Percentiles rank a stretch among this genome's conserved stretches.
Conservation (phyloP, 2,113 vertebrate genomes). For the Phodopus roborovskii region DNA sequence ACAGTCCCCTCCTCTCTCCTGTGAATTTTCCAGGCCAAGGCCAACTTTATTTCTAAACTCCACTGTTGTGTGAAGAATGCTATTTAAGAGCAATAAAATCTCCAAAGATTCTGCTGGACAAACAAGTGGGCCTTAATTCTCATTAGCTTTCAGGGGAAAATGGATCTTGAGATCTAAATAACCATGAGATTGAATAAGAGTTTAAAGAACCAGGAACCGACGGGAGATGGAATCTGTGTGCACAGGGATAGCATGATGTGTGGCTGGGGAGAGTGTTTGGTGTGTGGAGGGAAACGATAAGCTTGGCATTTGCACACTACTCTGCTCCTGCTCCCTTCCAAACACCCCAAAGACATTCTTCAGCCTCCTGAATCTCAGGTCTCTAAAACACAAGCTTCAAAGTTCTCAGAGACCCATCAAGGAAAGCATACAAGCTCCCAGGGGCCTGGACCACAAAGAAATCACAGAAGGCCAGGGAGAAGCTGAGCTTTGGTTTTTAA, state of each 20-base stretch:
- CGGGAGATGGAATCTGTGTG: background rate
- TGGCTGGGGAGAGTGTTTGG: background rate
- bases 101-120: background rate
- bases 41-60: background rate
- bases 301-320: background rate
- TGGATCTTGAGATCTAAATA: background rate
- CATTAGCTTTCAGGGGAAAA: background rate
- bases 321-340: background rate
- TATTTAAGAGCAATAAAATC: background rate
- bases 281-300: background rate
- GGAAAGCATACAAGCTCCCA: background rate
- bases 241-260: background rate
- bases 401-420: background rate
- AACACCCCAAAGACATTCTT: background rate
- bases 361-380: background rate
- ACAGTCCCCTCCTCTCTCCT: background rate
- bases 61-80: background rate
- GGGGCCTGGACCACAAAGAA: background rate
- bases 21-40: background rate
- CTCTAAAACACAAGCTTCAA: background rate
- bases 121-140: background rate
- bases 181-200: background rate
- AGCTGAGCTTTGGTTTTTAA: background rate
- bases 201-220: background rate
- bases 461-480: background rate